Conservation (phyloP, 35 echinoderm and acorn worm genomes). For the Diadema setosum region DNA sequence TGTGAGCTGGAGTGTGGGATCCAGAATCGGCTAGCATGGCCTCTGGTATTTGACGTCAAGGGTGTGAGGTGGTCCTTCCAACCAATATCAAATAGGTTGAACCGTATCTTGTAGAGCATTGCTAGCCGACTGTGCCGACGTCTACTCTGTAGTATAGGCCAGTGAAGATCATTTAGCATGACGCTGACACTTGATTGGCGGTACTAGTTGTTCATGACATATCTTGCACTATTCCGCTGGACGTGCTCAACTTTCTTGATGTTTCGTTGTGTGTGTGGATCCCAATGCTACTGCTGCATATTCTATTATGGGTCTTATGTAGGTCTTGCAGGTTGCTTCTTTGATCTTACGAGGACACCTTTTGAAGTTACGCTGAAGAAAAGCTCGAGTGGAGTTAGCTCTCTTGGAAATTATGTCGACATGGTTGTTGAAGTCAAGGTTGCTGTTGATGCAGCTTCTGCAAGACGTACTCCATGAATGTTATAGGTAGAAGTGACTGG, state of each 20-base stretch:
- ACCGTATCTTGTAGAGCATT: background rate
- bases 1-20: too few species aligned
- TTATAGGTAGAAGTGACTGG: background rate
- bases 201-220: background rate
- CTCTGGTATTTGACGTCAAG: too few species aligned
- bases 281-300: conserved; percentile 24
- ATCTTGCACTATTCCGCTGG: background rate
- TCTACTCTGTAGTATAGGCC: background rate
- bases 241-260: conserved; percentile 5
- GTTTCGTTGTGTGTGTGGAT: conserved; percentile 7
- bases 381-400: conserved; percentile 21
- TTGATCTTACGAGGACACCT: conserved; percentile 12
- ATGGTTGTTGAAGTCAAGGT: conserved; percentile 38
- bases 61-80: background rate
- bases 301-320: background rate
- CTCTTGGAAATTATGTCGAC: background rate
- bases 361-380: conserved; percentile 16
- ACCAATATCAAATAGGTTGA: background rate
- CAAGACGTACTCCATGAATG: background rate
- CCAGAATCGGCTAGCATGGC: too few species aligned
- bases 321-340: background rate
- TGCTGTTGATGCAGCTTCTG: conserved; percentile 19
- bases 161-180: background rate
- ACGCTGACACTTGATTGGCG: background rate
- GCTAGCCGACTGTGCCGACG: background rate